Evolutionary conservation across 2,888 invertebrate genomes (phyloP).

Genomic region (Macroteleia sp.): DNA sequence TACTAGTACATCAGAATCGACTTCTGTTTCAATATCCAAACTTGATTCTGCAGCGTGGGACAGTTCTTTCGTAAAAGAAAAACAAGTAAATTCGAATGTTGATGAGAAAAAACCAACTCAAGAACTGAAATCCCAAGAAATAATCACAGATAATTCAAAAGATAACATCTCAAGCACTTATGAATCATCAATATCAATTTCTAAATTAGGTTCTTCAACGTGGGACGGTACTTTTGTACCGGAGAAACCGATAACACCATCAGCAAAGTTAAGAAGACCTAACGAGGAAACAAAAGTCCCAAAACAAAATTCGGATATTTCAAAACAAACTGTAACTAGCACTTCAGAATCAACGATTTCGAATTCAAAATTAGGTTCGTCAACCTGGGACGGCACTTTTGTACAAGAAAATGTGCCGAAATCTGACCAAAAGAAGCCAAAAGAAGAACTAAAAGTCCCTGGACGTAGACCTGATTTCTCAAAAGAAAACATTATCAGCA

Average conservation of each 20-base stretch:
- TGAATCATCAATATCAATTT: slow-evolving; percentile 62
- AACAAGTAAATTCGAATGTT: slow-evolving; percentile 21
- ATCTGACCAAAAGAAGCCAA: neutral
- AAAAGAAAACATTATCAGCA: slow-evolving; percentile 18
- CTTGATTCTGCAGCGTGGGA: slow-evolving; percentile 77
- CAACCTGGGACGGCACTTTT: slow-evolving; percentile 78
- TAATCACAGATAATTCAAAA: neutral
- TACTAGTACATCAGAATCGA: too few species aligned
- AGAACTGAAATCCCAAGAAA: slow-evolving; percentile 2
- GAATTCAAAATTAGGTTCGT: slow-evolving; percentile 70
- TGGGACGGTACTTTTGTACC: slow-evolving; percentile 76
- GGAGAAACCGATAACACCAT: slow-evolving; percentile 73
- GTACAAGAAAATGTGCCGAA: slow-evolving; percentile 54
- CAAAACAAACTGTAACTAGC: too few species aligned
- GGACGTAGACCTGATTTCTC: neutral
- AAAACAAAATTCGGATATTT: neutral
- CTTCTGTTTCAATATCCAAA: too few species aligned
- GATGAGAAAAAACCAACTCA: neutral
- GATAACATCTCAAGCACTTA: slow-evolving; percentile 33
- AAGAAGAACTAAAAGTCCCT: slow-evolving; percentile 6
- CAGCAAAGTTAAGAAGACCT: slow-evolving; percentile 2
- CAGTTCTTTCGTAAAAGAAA: slow-evolving; percentile 71
- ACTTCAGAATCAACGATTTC: too few species aligned
- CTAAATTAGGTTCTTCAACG: slow-evolving; percentile 63
- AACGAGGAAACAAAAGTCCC: slow-evolving; percentile 14